Conservation (phyloP, 2,797 vertebrate genomes). For the Myotis myotis region DNA sequence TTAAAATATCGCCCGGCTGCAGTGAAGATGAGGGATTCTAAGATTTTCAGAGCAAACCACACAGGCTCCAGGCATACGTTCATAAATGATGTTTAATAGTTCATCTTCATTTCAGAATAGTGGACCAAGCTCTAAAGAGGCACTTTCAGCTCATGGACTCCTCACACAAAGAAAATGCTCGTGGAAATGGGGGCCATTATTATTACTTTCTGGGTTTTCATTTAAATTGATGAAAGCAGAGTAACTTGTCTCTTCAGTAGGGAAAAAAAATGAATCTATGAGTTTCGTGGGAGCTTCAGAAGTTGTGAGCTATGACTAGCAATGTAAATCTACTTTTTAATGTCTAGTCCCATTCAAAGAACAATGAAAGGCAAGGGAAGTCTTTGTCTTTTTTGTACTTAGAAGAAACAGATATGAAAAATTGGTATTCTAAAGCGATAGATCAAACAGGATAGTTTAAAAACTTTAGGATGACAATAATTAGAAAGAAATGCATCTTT, state of each 20-base stretch:
- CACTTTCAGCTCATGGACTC: background rate
- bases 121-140: background rate
- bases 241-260: slow-evolving; percentile 50
- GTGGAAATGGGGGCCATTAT: background rate
- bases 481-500: slow-evolving; percentile 80
- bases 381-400: slow-evolving; percentile 68
- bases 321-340: slow-evolving; percentile 65
- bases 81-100: background rate
- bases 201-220: slow-evolving; percentile 36
- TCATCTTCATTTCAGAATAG: background rate
- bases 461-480: slow-evolving; percentile 81
- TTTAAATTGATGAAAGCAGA: slow-evolving; percentile 61
- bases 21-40: background rate
- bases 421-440: slow-evolving; percentile 71
- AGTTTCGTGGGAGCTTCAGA: slow-evolving; percentile 56
- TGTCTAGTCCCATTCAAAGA: slow-evolving; percentile 59
- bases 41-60: background rate
- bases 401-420: slow-evolving; percentile 74
- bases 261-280: slow-evolving; percentile 55
- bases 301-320: slow-evolving; percentile 61
- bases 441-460: slow-evolving; percentile 80
- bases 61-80: background rate
- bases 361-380: slow-evolving; percentile 65
- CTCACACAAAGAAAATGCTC: background rate
- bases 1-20: background rate